Evolutionary conservation across 2,113 vertebrate genomes (phyloP), one percentile per base, ranked within the genome.

Genomic region (human): DNA sequence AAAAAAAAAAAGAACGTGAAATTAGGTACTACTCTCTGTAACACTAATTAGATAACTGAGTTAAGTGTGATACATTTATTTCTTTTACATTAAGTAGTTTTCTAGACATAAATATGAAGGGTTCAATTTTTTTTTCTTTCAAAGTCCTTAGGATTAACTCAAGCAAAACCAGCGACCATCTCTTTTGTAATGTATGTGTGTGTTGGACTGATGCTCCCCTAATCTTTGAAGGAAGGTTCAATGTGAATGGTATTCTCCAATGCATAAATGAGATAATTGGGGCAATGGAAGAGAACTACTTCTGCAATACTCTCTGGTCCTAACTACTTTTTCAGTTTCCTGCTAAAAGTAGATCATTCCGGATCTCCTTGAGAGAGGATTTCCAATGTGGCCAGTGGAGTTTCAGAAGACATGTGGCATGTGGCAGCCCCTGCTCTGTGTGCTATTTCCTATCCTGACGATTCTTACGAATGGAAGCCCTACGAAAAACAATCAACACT

Each of bases 31-130:
- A 89, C 43, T 22, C 50, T 91, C 97, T 97, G 68, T 80, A 89
- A 73, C 45, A 92, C 66, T 57, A 94, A 97, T 97, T 90, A 98
- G 97, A 96, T 96, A 86, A 94, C 95, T 76, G 52, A 96, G 93
- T 45, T 43, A 89, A 95, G 75, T 93, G 85, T 83, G 52, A 76
- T 82, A 96, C 81, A 68, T 96, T 97, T 93, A 92, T 94, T 79
- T 66, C 92, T 90, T 64, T 97, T 93, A 66, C 68, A 35, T 57
- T 64, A 35, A 68, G 30, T 68, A 43, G 61, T 40, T 76, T 94
- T 84, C 59, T 52, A 59, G 55, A 30, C 52, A 22, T 5, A 43
- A 43, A 90, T 23, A 66, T 5, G 16, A 90, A 72, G 45, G 8
- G 23, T 30, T 90, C 12, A 30, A 8, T 7, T 14, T 25, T 4